Evolutionary conservation across 2,888 invertebrate species (phyloP).

Genomic region (Arrhopalites spinosus): DNA sequence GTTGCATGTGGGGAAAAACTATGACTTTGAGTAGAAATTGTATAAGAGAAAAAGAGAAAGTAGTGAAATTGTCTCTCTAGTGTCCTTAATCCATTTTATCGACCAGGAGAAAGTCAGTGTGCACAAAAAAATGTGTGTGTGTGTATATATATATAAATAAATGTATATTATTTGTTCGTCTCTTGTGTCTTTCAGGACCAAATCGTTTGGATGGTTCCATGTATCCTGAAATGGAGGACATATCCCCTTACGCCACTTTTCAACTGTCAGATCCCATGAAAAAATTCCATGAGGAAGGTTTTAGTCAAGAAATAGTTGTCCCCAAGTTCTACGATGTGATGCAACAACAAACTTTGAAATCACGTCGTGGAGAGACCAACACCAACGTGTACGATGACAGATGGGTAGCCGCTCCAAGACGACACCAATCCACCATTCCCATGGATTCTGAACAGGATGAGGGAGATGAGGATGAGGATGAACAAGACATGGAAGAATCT

Average conservation of each 20-base stretch:
- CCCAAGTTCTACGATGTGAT: conserved; percentile 53
- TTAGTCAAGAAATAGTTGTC: conserved; percentile 54
- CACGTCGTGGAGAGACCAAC: background rate
- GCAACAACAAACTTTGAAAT: conserved; percentile 24
- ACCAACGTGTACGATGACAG: conserved; percentile 10
- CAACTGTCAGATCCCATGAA: conserved; percentile 75
- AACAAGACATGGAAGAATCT: conserved; percentile 15
- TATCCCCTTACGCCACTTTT: conserved; percentile 91
- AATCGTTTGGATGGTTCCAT: conserved; percentile 20
- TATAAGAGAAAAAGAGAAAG: background rate
- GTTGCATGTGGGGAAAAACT: too few species aligned
- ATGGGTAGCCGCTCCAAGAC: background rate
- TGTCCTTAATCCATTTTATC: background rate
- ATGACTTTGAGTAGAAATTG: too few species aligned
- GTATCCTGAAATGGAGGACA: conserved; percentile 72
- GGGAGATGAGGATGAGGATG: conserved; percentile 15
- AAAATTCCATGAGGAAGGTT: conserved; percentile 53
- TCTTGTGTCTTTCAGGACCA: background rate
- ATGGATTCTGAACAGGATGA: conserved; percentile 13
- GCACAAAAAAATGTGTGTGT: too few species aligned
- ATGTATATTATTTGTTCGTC: background rate
- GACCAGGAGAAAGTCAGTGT: too few species aligned
- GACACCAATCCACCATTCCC: too few species aligned
- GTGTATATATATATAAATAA: background rate
- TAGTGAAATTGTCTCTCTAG: background rate